These are phyloP conservation scores for Archips xylosteana DNA, from an alignment of 2,888 invertebrate genomes.

Conservation along the genomic window DNA sequence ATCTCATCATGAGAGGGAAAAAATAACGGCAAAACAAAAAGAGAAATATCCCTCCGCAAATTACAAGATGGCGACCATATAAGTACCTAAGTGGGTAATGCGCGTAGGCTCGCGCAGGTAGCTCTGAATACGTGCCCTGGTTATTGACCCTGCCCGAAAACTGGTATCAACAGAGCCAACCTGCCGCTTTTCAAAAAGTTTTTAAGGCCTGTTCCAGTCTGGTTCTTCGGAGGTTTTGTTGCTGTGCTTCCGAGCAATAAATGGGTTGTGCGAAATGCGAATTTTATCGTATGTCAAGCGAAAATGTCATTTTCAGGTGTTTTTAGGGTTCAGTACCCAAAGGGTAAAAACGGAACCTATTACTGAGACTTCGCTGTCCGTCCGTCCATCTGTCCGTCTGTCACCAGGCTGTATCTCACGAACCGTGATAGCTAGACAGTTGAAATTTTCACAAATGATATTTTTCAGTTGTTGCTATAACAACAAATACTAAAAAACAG, in stretches of 20 bases:
- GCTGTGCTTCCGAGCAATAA: conserved; percentile 24
- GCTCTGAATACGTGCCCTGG: conserved; percentile 73
- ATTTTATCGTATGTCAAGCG: not conserved
- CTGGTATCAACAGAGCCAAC: conserved; percentile 56
- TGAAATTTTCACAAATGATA: no score
- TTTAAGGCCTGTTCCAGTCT: conserved; percentile 39
- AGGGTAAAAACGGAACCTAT: no score
- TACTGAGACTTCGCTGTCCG: no score
- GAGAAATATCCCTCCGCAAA: conserved; percentile 22
- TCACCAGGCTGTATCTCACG: no score
- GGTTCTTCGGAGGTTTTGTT: conserved; percentile 34
- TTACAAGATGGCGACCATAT: conserved; percentile 37
- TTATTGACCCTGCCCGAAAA: conserved; percentile 73
- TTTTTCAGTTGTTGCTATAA: no score
- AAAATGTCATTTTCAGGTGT: not conserved
- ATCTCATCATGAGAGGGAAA: not conserved
- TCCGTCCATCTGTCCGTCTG: no score
- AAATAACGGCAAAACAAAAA: conserved; percentile 1
- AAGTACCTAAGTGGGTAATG: conserved; percentile 24
- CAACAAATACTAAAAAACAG: no score
- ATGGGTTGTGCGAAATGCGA: not conserved
- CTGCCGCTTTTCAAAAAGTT: conserved; percentile 39
- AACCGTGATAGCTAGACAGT: no score
- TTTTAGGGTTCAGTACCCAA: no score
- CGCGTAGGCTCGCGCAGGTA: conserved; percentile 34